Conservation (phyloP, 92 coral and sea anemone species). For the Zoanthus sansibaricus region DNA sequence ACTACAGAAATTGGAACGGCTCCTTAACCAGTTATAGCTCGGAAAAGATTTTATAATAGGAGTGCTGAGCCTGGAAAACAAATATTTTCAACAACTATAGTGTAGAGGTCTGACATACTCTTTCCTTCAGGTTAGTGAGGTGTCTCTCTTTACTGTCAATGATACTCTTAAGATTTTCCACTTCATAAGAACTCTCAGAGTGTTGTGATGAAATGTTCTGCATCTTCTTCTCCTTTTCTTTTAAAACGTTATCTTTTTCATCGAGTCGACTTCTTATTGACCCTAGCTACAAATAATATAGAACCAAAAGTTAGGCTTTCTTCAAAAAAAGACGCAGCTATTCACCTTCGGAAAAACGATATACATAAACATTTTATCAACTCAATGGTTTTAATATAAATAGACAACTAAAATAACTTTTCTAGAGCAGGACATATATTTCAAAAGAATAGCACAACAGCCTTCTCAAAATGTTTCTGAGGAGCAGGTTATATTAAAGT, state of each 20-base stretch:
- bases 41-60: background rate
- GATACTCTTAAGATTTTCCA: conserved; percentile 88
- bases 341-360: background rate
- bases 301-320: background rate
- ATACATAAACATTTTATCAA: background rate
- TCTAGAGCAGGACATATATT: too few species aligned
- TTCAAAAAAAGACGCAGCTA: background rate
- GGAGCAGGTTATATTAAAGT: too few species aligned
- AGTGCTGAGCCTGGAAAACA: background rate
- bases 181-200: conserved; percentile 86
- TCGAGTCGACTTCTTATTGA: conserved; percentile 86
- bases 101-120: conserved; percentile 54
- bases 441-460: too few species aligned
- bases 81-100: background rate
- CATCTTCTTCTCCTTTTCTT: conserved; percentile 84
- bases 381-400: too few species aligned
- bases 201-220: conserved; percentile 87
- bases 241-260: conserved; percentile 80
- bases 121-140: conserved; percentile 74
- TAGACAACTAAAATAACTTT: too few species aligned
- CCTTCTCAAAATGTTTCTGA: too few species aligned
- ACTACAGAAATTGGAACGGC: too few species aligned
- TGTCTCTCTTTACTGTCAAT: conserved; percentile 93
- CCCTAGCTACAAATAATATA: conserved; percentile 66
- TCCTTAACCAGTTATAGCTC: too few species aligned